Conservation (phyloP, 53 echinoderm and acorn worm species). For the Pentamera pediparva region DNA sequence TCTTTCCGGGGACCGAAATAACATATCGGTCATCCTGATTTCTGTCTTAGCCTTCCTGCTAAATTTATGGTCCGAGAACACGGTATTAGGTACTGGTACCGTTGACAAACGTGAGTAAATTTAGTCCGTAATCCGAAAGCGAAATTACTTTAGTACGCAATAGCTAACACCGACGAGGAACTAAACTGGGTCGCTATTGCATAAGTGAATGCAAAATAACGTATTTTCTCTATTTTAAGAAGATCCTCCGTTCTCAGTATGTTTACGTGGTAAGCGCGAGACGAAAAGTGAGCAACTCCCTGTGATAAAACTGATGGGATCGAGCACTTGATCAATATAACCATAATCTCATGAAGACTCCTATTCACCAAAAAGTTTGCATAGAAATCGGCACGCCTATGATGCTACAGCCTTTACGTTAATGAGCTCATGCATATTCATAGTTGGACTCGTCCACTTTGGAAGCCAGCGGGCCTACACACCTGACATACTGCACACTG, state of each 20-base stretch:
- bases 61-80: too few species aligned
- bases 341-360: constrained; percentile 20
- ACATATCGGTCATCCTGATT: constrained; percentile 28
- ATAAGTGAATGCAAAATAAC: not conserved
- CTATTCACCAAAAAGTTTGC: constrained; percentile 25
- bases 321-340: constrained; percentile 27
- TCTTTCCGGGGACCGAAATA: constrained; percentile 29
- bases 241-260: too few species aligned
- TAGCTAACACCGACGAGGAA: not conserved
- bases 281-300: not conserved
- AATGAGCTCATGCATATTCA: constrained; percentile 20
- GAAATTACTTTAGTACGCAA: too few species aligned
- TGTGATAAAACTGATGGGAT: not conserved
- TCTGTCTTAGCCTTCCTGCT: too few species aligned
- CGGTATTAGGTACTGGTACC: too few species aligned
- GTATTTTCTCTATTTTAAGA: not conserved
- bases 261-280: not conserved
- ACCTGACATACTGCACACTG: not conserved
- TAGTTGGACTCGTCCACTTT: constrained; percentile 12
- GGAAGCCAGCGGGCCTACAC: not conserved
- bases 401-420: constrained; percentile 21
- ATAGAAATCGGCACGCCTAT: constrained; percentile 34
- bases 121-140: too few species aligned
- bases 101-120: too few species aligned
- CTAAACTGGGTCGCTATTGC: not conserved